Conservation (phyloP, 2,888 invertebrate genomes). For the Dicyrtoma fusca region DNA sequence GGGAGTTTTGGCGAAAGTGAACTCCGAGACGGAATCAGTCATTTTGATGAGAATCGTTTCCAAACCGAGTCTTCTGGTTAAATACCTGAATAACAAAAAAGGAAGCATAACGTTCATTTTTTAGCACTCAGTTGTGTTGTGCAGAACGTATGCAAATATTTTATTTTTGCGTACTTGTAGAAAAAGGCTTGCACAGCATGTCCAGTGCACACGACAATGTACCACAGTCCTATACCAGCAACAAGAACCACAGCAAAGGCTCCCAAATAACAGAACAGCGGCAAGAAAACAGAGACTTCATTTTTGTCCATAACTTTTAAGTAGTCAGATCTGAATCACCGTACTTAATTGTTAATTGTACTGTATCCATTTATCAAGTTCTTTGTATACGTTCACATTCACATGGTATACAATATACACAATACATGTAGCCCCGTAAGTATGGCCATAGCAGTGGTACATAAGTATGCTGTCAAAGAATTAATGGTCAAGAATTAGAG, state of each 20-base stretch:
- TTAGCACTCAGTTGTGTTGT: background rate
- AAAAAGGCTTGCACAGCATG: conserved; percentile 71
- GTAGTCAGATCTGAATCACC: conserved; percentile 35
- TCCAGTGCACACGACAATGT: conserved; percentile 69
- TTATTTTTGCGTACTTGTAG: conserved; percentile 64
- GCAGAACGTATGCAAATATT: no score
- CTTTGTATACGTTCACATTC: no score
- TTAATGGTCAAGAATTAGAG: no score
- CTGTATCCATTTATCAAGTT: no score
- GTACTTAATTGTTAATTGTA: no score
- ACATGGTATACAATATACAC: no score
- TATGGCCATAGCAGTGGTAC: no score
- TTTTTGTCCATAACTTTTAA: conserved; percentile 32
- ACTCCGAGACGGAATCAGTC: conserved; percentile 48
- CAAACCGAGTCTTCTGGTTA: conserved; percentile 45
- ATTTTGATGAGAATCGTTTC: conserved; percentile 48
- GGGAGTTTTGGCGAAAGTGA: conserved; percentile 69
- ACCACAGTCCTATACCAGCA: conserved; percentile 64
- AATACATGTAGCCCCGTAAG: no score
- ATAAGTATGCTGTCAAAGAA: no score
- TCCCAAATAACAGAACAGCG: conserved; percentile 33
- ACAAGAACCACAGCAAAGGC: conserved; percentile 61
- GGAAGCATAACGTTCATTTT: no score
- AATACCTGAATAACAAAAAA: conserved; percentile 36
- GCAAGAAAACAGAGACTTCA: conserved; percentile 35